Base-by-base conservation (phyloP, 2,113 vertebrate genomes). In the Sinocyclocheilus anshuiensis region DNA sequence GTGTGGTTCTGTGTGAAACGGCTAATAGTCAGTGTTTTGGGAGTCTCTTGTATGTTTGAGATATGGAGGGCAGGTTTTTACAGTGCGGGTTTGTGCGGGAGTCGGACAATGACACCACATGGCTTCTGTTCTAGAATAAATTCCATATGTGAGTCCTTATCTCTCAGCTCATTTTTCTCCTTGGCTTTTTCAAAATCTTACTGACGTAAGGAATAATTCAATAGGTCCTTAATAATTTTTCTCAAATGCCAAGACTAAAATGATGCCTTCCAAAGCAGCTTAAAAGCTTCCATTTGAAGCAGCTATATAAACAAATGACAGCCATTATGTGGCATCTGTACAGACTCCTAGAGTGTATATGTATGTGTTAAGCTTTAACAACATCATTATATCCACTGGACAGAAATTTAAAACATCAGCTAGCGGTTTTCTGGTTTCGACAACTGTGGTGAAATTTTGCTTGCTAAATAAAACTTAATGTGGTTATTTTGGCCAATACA, bases 41-140 rank as follows among this genome's bases (percentile, higher is more conserved):
- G 3, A 39, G 55, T 75, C 45, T 81, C 33, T 84, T 87, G 85
- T 79, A 42, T 55, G 88, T 76, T 87, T 87, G 87, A 91, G 87
- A 86, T 20, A 84, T 86, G 77, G 63, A 83, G 86, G 89, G 81
- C 71, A 57, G 33, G 69, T 90, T 92, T 53, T 93, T 92, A 91
- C 90, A 90, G 91, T 94, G 89, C 83, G 87, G 88, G 77, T 84
- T 87, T 89, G 91, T 94, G 89, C 84, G 88, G 88, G 77, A 84
- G 88, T 89, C 50, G 87, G 90, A 93, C 92, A 92, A 84, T 91
- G 89, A 93, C 87, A 84, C 83, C 84, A 90, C 84, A 80, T 83
- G 81, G 89, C 94, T 94, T 90, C 92, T 90, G 93, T 94, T 94
- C 77, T 84, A 67, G 91, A 92, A 93, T 94, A 86, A 89, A 42